Conservation (phyloP, 2,113 vertebrate species). For the Macrotis lagotis region DNA sequence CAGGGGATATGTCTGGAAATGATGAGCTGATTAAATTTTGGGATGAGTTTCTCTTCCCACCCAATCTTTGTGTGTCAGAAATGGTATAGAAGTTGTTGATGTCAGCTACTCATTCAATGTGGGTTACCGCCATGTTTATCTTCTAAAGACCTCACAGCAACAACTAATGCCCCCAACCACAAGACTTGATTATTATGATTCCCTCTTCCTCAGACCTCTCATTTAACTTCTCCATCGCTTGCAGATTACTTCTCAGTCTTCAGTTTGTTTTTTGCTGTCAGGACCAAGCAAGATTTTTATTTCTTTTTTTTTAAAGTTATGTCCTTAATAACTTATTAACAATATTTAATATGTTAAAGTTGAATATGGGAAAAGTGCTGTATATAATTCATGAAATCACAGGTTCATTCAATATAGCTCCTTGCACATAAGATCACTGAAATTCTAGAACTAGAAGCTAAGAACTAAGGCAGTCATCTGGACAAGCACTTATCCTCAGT, state of each 20-base stretch:
- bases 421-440: conserved; percentile 53
- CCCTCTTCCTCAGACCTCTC: conserved; percentile 52
- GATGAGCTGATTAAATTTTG: conserved; percentile 71
- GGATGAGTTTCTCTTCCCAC: conserved; percentile 55
- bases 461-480: conserved; percentile 43
- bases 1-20: conserved; percentile 57
- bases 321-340: not conserved
- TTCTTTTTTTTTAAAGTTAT: not conserved
- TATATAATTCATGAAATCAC: conserved; percentile 22
- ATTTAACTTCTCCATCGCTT: conserved; percentile 55
- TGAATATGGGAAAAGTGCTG: not conserved
- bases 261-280: conserved; percentile 51
- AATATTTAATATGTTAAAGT: not conserved
- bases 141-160: conserved; percentile 73
- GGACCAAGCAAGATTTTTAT: not conserved
- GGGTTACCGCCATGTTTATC: conserved; percentile 70
- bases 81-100: conserved; percentile 59
- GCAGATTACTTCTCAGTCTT: conserved; percentile 58
- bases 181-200: conserved; percentile 71
- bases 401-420: conserved; percentile 50
- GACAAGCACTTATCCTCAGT: conserved; percentile 32
- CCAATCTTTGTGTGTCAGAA: conserved; percentile 61
- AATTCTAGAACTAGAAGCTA: conserved; percentile 32
- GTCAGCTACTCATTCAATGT: conserved; percentile 63
- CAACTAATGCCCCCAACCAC: conserved; percentile 66